phyloP scores from a whole-genome alignment of 2,113 vertebrate genomes.

The Protobothrops mucrosquamatus region DNA sequence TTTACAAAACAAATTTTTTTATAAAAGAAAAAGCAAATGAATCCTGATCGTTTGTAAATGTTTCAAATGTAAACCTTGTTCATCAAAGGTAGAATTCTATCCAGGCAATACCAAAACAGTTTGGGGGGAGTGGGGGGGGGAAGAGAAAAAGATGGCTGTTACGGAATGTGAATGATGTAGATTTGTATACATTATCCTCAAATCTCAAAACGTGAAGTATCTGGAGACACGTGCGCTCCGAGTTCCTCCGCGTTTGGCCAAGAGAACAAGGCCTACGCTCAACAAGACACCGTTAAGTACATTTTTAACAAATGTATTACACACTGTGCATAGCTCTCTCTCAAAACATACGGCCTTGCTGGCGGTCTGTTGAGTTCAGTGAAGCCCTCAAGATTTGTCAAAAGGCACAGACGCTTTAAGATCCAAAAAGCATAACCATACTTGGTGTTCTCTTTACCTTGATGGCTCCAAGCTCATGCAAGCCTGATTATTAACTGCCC shows the following conservation, averaged over 20 bases:
- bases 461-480: background rate
- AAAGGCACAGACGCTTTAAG: background rate
- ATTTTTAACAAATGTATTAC: background rate
- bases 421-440: conserved; percentile 18
- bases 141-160: background rate
- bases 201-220: background rate
- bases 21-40: background rate
- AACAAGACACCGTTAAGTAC: background rate
- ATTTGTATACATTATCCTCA: background rate
- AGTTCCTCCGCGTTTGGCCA: background rate
- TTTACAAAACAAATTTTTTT: too few species aligned
- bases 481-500: conserved; percentile 16
- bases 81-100: background rate
- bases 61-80: background rate
- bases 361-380: background rate
- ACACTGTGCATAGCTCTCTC: background rate
- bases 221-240: background rate
- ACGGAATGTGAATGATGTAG: background rate
- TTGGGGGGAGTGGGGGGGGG: background rate
- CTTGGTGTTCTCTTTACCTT: conserved; percentile 24
- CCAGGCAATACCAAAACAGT: background rate
- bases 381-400: background rate
- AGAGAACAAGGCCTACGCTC: background rate
- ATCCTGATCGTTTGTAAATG: background rate
- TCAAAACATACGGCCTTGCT: background rate